phyloP scores from a whole-genome alignment of 2,888 invertebrate genomes.

The Ophraella communa region DNA sequence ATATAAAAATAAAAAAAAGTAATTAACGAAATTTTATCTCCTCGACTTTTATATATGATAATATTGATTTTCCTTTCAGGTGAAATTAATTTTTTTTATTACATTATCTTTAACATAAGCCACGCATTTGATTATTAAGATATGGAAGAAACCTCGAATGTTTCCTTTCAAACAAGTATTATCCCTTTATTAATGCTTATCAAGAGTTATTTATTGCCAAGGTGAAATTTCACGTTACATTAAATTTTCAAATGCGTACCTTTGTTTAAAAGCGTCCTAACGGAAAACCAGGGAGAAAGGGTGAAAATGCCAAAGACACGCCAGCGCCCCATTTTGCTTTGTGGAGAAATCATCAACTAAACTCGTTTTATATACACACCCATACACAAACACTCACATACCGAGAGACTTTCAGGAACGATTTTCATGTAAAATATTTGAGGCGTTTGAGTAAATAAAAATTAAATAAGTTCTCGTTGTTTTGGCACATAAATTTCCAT shows the following conservation, averaged over 20 bases:
- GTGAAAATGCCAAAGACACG: constrained; percentile 26
- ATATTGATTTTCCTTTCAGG: too few relatives aligned
- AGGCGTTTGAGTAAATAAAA: not conserved
- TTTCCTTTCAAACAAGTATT: constrained; percentile 10
- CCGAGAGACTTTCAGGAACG: too few relatives aligned
- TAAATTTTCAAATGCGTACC: constrained; percentile 24
- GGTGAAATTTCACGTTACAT: constrained; percentile 29
- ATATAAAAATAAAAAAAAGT: not conserved
- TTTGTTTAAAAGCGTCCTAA: constrained; percentile 27
- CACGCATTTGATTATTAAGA: not conserved
- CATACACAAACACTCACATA: too few relatives aligned
- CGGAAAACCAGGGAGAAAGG: constrained; percentile 22
- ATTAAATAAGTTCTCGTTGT: too few relatives aligned
- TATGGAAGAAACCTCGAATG: not conserved
- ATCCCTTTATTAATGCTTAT: constrained; percentile 24
- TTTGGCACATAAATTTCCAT: too few relatives aligned
- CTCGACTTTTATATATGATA: too few relatives aligned
- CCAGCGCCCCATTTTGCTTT: constrained; percentile 16
- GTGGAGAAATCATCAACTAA: constrained; percentile 1
- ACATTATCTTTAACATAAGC: not conserved
- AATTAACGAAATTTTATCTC: not conserved
- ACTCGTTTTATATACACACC: not conserved
- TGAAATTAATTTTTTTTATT: not conserved
- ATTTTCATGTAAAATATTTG: not conserved
- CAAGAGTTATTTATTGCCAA: constrained; percentile 28